A percentile compares a stretch with the other conserved stretches of the same genome.
Evolutionary conservation across 2,888 invertebrate species (phyloP).

Genomic region (Odiellus spinosus): DNA sequence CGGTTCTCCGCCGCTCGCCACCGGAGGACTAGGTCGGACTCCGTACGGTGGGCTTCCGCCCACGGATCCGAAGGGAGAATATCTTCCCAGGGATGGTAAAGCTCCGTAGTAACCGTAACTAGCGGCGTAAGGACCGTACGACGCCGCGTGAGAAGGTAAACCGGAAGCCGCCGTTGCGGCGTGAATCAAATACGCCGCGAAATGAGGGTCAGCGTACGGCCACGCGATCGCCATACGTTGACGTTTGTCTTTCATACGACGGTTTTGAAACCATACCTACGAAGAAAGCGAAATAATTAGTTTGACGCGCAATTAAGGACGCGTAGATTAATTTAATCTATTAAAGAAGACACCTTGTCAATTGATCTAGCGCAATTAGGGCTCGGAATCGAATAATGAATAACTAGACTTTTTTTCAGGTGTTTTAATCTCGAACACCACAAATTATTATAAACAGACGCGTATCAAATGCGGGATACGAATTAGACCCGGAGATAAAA

Average conservation of each 20-base stretch:
- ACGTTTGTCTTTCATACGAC: conserved; percentile 92
- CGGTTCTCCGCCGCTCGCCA: too few relatives aligned
- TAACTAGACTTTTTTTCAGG: too few relatives aligned
- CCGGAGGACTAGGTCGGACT: too few relatives aligned
- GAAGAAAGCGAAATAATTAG: conserved; percentile 22
- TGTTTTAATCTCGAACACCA: too few relatives aligned
- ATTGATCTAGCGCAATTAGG: too few relatives aligned
- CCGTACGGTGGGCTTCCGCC: too few relatives aligned
- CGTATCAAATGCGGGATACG: too few relatives aligned
- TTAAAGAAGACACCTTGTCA: too few relatives aligned
- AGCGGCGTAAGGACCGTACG: conserved; percentile 29
- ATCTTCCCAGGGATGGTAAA: conserved; percentile 11
- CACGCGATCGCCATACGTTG: conserved; percentile 85
- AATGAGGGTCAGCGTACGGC: conserved; percentile 87
- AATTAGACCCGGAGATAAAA: too few relatives aligned
- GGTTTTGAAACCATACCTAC: conserved; percentile 95
- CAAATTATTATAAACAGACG: too few relatives aligned
- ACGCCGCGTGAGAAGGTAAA: conserved; percentile 26
- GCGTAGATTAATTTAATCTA: background rate
- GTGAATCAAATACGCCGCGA: conserved; percentile 70
- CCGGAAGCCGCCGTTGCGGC: conserved; percentile 61
- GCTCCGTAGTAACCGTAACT: conserved; percentile 19
- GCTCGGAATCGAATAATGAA: too few relatives aligned
- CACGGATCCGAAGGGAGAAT: conserved; percentile 9
- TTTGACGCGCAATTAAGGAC: conserved; percentile 1